Evolutionary conservation across 37 sponge, comb jelly and placozoan genomes (phyloP).

Genomic region (Cladorhizidae sp.): DNA sequence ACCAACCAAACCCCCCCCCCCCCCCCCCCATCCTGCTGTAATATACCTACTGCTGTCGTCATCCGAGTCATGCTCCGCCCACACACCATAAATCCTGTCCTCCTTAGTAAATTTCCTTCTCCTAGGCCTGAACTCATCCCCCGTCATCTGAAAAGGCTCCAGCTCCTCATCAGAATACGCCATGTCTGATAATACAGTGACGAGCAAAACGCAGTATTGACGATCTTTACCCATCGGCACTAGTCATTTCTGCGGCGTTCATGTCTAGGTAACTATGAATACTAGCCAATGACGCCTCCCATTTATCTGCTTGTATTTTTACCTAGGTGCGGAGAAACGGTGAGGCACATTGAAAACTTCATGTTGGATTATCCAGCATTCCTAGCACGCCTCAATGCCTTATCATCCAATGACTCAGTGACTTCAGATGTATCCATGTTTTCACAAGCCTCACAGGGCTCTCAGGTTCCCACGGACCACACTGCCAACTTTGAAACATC

Average conservation of each 20-base stretch:
- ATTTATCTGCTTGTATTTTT: no score
- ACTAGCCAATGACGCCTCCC: no score
- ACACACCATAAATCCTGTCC: constrained; percentile 90
- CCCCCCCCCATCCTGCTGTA: no score
- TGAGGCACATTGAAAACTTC: constrained; percentile 2
- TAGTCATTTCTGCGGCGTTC: no score
- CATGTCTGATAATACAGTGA: background rate
- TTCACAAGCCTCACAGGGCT: no score
- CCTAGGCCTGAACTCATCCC: constrained; percentile 50
- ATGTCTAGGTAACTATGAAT: no score
- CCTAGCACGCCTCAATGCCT: background rate
- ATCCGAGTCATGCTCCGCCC: constrained; percentile 79
- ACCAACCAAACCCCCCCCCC: no score
- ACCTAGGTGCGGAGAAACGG: no score
- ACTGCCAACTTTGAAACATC: constrained; percentile 9
- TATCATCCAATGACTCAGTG: background rate
- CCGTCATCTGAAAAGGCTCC: constrained; percentile 79
- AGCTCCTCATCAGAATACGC: constrained; percentile 73
- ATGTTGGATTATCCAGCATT: constrained; percentile 12
- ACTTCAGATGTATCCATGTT: background rate
- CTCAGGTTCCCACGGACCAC: background rate
- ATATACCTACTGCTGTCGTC: constrained; percentile 57
- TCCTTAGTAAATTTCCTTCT: constrained; percentile 73
- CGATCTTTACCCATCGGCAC: no score
- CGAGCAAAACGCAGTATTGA: no score